These are phyloP conservation scores for Mobula birostris DNA, from an alignment of 2,113 vertebrate genomes.

Conservation along the genomic window DNA sequence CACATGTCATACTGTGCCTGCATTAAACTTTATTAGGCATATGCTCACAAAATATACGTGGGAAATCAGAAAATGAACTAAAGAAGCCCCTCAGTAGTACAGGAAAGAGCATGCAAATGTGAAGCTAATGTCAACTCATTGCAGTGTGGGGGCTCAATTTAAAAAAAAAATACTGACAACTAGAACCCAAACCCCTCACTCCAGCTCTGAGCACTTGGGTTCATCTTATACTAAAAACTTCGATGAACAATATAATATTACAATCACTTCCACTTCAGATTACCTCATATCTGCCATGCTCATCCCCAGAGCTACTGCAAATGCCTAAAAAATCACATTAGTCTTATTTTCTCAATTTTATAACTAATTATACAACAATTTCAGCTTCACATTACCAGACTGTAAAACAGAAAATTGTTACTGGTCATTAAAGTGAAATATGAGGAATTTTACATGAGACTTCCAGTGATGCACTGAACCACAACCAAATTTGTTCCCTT, in stretches of 20 bases:
- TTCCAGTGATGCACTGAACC: background rate
- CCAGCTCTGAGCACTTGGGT: background rate
- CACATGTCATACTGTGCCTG: background rate
- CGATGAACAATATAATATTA: background rate
- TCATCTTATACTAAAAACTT: background rate
- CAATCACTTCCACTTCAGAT: background rate
- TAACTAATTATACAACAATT: constrained; percentile 33
- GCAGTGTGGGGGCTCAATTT: background rate
- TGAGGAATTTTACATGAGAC: background rate
- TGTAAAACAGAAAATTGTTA: constrained; percentile 5
- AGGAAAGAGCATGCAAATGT: background rate
- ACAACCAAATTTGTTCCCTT: background rate
- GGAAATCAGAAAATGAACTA: background rate
- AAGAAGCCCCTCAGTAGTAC: background rate
- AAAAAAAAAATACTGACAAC: background rate
- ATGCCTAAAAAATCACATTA: background rate
- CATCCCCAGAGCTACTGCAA: background rate
- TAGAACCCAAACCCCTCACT: background rate
- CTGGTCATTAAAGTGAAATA: constrained; percentile 2
- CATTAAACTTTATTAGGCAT: background rate
- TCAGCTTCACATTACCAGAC: background rate
- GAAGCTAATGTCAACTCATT: background rate
- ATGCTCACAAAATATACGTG: no score
- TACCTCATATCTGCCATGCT: background rate
- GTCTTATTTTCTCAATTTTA: constrained; percentile 14